Evolutionary conservation across 1,140 invertebrate genomes (phyloP), one percentile per base, ranked within the genome.

Genomic region (Tenebrio molitor): DNA sequence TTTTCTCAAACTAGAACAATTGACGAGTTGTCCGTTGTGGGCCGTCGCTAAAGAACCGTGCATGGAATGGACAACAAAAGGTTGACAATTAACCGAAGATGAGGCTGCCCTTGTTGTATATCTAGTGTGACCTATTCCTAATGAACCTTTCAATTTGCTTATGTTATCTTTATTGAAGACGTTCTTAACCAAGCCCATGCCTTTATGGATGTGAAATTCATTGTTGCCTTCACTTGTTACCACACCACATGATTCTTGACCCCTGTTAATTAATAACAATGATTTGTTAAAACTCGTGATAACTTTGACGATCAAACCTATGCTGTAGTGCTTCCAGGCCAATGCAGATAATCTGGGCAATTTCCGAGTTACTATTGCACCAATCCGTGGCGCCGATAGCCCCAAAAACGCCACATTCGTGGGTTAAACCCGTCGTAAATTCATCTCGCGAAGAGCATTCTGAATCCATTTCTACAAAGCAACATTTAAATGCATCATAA

Each of bases 1-100:
- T 83, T 93, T 91, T 70, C 96, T 86, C 4, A 98, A 84, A 12
- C 90, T 91, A 75, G 91, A 89, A 41, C 95, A 95, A 85, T 99
- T 99, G 1, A 98, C 94, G 7, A 99, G 88, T 85, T 99, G 96
- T 5, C 97, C 97, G 85, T 99, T 99, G 80, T 99, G 97, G 7
- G 96, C 97, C 16, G 99, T 92, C 10, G 96, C 96, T 64, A 99
- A 86, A 1, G 93, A 91, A 0, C 97, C 97, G 83, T 98, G 96
- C 10, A 93, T 91, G 2, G 96, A 98, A 83, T 99, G 96, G 0
- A 99, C 96, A 6, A 99, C 95, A 85, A 99, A 99, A 0, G 97
- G 97, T 81, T 98, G 96, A 77, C 95, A 97, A 84, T 98, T 98
- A 29, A 95, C 89, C 79, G 92, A 89, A 81, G 97, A 94, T 5